These are phyloP conservation scores for Megastigmus dorsalis DNA, from an alignment of 2,888 invertebrate species.

Conservation along the genomic window DNA sequence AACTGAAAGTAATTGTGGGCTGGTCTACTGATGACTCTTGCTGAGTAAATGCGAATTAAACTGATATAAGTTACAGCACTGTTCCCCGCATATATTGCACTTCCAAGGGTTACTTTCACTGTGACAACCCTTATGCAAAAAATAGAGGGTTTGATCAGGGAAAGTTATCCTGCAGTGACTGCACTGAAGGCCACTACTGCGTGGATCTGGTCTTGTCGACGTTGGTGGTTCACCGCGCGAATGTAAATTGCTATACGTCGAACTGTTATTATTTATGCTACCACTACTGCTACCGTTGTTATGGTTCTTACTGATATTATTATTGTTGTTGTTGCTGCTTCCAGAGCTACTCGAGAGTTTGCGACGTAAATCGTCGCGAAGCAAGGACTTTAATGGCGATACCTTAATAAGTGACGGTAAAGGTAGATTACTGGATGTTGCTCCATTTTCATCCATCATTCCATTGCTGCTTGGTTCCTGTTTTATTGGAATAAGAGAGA, in stretches of 20 bases:
- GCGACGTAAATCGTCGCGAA: slow-evolving; percentile 88
- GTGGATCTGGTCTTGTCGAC: slow-evolving; percentile 82
- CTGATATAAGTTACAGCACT: slow-evolving; percentile 95
- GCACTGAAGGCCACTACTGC: slow-evolving; percentile 82
- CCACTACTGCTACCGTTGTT: slow-evolving; percentile 53
- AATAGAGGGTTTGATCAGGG: slow-evolving; percentile 96
- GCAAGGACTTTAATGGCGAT: slow-evolving; percentile 88
- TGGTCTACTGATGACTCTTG: slow-evolving; percentile 86
- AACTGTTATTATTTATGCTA: slow-evolving; percentile 58
- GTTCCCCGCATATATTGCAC: slow-evolving; percentile 97
- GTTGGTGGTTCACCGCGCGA: slow-evolving; percentile 77
- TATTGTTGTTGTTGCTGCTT: slow-evolving; percentile 60
- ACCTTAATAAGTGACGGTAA: slow-evolving; percentile 86
- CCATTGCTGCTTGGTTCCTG: slow-evolving; percentile 77
- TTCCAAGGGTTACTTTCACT: slow-evolving; percentile 98
- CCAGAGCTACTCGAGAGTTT: slow-evolving; percentile 76
- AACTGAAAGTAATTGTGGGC: not conserved
- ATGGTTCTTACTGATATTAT: slow-evolving; percentile 31
- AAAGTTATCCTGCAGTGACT: slow-evolving; percentile 93
- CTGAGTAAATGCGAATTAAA: slow-evolving; percentile 97
- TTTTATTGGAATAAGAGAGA: slow-evolving; percentile 90
- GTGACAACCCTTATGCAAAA: slow-evolving; percentile 98
- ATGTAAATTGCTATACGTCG: slow-evolving; percentile 67
- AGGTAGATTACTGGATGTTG: slow-evolving; percentile 81
- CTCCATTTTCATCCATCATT: slow-evolving; percentile 75